Conservation (phyloP, 2,113 vertebrate genomes). For the Lasiurus borealis region DNA sequence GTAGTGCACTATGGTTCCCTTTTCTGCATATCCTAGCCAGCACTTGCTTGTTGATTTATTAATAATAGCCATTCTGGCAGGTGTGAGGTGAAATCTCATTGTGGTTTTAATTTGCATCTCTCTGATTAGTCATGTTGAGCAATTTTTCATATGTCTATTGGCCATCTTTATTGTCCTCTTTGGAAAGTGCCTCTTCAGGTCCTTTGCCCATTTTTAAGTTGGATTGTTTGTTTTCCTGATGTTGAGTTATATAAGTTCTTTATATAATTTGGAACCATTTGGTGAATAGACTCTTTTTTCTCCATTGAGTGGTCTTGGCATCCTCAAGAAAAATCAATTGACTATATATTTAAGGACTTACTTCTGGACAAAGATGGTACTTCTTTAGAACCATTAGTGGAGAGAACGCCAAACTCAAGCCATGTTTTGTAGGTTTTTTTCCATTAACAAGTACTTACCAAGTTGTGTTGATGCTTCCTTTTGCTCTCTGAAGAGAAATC, state of each 20-base stretch:
- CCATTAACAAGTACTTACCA: not conserved
- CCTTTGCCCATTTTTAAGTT: not conserved
- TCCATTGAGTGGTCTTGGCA: not conserved
- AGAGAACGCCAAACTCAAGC: not conserved
- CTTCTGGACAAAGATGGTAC: not conserved
- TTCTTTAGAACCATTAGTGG: not conserved
- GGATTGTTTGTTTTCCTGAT: not conserved
- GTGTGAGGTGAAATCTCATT: not conserved
- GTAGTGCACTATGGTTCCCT: not conserved
- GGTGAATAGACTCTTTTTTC: conserved; percentile 3
- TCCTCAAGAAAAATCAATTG: not conserved
- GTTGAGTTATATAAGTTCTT: not conserved
- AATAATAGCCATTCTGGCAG: not conserved
- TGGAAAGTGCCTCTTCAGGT: not conserved
- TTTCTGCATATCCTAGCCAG: not conserved
- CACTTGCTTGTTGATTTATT: not conserved
- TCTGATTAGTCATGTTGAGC: not conserved
- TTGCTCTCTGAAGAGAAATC: not conserved
- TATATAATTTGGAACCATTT: not conserved
- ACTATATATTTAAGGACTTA: not conserved
- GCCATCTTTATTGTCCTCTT: not conserved
- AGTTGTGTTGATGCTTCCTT: not conserved
- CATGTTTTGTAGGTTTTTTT: not conserved
- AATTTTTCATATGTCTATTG: not conserved
- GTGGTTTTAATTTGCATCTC: not conserved